phyloP scores from a whole-genome alignment of 37 sponge, comb jelly and placozoan genomes.

The Oopsacas minuta region DNA sequence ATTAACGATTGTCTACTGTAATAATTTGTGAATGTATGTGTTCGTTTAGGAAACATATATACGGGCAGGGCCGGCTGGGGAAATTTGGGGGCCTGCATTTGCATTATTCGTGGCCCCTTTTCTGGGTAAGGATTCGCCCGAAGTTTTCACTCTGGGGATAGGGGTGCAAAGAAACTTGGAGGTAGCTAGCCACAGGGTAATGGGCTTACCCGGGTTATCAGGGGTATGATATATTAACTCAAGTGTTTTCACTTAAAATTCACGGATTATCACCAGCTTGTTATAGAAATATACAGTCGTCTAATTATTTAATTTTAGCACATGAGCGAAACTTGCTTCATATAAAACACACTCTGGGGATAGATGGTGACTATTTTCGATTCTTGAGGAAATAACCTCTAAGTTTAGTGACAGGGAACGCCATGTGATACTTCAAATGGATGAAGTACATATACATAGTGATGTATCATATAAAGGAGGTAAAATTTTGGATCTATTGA shows the following conservation, averaged over 20 bases:
- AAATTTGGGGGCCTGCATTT: too few species aligned
- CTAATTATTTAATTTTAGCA: too few species aligned
- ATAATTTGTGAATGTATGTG: too few species aligned
- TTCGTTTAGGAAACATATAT: too few species aligned
- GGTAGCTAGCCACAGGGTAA: too few species aligned
- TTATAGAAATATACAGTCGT: not conserved
- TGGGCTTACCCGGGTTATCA: too few species aligned
- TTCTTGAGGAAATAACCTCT: not conserved
- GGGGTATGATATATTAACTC: not conserved
- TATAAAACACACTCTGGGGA: not conserved
- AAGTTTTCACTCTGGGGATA: too few species aligned
- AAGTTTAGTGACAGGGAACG: not conserved
- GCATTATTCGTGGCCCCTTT: too few species aligned
- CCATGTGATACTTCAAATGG: slow-evolving; percentile 1
- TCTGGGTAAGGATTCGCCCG: too few species aligned
- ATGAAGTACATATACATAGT: not conserved
- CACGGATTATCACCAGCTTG: not conserved
- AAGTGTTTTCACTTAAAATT: not conserved
- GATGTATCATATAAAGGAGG: not conserved
- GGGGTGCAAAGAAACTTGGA: too few species aligned
- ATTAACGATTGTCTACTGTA: too few species aligned
- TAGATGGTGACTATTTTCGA: not conserved
- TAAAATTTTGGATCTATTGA: not conserved
- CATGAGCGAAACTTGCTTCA: not conserved
- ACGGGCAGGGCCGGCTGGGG: too few species aligned